A percentile compares a stretch with the other conserved stretches of the same genome.
These are phyloP conservation scores for Solea senegalensis DNA, from an alignment of 2,113 vertebrate species.

Conservation along the genomic window DNA sequence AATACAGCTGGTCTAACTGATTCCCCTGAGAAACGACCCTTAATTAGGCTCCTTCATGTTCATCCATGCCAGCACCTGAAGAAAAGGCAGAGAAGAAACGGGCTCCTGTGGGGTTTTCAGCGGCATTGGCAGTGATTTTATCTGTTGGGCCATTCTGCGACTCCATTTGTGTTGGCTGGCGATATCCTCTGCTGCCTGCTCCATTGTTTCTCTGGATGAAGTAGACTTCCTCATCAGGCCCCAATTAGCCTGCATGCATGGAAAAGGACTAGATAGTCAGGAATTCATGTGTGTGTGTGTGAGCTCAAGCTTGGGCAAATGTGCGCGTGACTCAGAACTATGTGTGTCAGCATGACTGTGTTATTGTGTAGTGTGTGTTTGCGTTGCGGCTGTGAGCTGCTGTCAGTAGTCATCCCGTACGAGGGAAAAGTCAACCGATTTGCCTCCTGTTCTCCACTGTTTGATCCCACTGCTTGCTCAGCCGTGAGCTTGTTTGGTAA, in stretches of 20 bases:
- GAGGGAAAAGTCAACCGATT: constrained; percentile 60
- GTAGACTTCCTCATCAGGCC: constrained; percentile 54
- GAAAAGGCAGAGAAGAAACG: constrained; percentile 54
- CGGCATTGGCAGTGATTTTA: constrained; percentile 51
- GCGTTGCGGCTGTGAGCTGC: constrained; percentile 43
- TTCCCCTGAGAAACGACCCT: constrained; percentile 54
- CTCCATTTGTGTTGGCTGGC: constrained; percentile 47
- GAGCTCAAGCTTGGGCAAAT: not conserved
- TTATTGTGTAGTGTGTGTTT: constrained; percentile 25
- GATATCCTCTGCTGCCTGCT: constrained; percentile 37
- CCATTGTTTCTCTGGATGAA: constrained; percentile 48
- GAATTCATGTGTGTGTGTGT: constrained; percentile 1
- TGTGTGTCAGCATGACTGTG: constrained; percentile 2
- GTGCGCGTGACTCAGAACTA: not conserved
- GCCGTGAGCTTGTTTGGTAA: constrained; percentile 59
- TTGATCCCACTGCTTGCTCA: constrained; percentile 65
- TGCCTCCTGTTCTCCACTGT: constrained; percentile 57
- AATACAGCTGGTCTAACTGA: constrained; percentile 45
- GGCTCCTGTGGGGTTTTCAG: constrained; percentile 38
- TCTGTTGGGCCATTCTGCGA: constrained; percentile 39
- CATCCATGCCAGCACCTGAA: constrained; percentile 59
- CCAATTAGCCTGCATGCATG: constrained; percentile 52
- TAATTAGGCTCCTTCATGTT: constrained; percentile 65
- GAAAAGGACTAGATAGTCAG: constrained; percentile 27
- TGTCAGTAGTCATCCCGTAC: constrained; percentile 61